Evolutionary conservation across 1,140 invertebrate genomes (phyloP).

Genomic region (Pomacea maculata): DNA sequence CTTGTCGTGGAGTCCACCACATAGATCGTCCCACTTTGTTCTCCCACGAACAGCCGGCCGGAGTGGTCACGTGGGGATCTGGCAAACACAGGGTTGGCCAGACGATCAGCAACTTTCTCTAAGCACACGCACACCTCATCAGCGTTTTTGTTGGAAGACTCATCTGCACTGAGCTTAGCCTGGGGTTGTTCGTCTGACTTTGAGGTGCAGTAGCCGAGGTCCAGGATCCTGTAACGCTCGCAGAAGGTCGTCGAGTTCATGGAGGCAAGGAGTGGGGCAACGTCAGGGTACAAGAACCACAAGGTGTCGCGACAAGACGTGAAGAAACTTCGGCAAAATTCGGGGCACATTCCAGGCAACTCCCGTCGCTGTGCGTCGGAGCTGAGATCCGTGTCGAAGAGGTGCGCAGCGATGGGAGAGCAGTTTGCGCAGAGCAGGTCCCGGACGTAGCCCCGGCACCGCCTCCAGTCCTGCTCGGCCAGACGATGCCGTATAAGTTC

Average conservation of each 20-base stretch:
- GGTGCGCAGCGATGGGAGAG: slow-evolving; percentile 58
- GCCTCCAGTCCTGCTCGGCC: background rate
- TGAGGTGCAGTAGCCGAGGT: slow-evolving; percentile 50
- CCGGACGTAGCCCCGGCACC: slow-evolving; percentile 40
- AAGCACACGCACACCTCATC: slow-evolving; percentile 51
- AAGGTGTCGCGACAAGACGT: slow-evolving; percentile 39
- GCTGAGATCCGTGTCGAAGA: slow-evolving; percentile 39
- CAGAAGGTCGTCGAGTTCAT: slow-evolving; percentile 40
- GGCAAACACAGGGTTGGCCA: slow-evolving; percentile 54
- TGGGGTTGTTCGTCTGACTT: background rate
- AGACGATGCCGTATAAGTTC: background rate
- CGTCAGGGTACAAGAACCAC: slow-evolving; percentile 34
- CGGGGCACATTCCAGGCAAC: slow-evolving; percentile 48
- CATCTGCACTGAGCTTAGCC: background rate
- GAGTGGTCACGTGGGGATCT: slow-evolving; percentile 49
- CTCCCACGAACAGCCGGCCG: slow-evolving; percentile 54
- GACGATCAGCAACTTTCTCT: slow-evolving; percentile 36
- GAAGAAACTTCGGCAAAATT: slow-evolving; percentile 47
- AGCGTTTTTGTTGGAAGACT: background rate
- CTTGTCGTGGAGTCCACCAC: background rate
- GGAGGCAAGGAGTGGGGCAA: background rate
- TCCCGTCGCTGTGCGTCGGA: slow-evolving; percentile 13
- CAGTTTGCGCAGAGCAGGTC: slow-evolving; percentile 55
- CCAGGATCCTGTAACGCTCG: slow-evolving; percentile 30
- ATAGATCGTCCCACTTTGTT: slow-evolving; percentile 35